phyloP scores from a whole-genome alignment of 2,888 invertebrate species.

The Epirrita christyi region DNA sequence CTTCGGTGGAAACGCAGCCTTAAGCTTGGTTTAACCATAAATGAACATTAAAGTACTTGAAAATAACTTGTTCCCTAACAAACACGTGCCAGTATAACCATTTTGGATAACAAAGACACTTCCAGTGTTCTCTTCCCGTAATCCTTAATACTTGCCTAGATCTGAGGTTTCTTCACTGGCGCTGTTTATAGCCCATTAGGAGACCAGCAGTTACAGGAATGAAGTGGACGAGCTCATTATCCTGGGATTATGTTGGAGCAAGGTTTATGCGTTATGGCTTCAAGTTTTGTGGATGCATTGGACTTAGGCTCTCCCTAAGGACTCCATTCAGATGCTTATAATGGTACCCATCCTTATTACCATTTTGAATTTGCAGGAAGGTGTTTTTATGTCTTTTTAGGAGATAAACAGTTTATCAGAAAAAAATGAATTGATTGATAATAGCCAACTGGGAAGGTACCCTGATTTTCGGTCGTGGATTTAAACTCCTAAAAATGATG shows the following conservation, averaged over 20 bases:
- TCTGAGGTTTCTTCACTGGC: conserved; percentile 64
- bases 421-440: no score
- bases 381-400: no score
- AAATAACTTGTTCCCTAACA: no score
- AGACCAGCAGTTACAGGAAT: conserved; percentile 74
- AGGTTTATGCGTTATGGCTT: conserved; percentile 23
- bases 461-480: no score
- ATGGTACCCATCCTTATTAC: no score
- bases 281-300: conserved; percentile 18
- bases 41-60: not conserved
- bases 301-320: not conserved
- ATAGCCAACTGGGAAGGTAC: no score
- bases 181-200: conserved; percentile 79
- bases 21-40: no score
- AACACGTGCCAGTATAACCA: no score
- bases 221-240: conserved; percentile 77
- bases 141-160: conserved; percentile 41
- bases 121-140: conserved; percentile 43
- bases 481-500: no score
- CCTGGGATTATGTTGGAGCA: conserved; percentile 68
- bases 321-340: not conserved
- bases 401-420: no score
- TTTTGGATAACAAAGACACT: conserved; percentile 25
- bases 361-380: no score
- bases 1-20: no score